These are phyloP conservation scores for Pseudachorutes palmiensis DNA, from an alignment of 1,140 invertebrate species.

Conservation along the genomic window DNA sequence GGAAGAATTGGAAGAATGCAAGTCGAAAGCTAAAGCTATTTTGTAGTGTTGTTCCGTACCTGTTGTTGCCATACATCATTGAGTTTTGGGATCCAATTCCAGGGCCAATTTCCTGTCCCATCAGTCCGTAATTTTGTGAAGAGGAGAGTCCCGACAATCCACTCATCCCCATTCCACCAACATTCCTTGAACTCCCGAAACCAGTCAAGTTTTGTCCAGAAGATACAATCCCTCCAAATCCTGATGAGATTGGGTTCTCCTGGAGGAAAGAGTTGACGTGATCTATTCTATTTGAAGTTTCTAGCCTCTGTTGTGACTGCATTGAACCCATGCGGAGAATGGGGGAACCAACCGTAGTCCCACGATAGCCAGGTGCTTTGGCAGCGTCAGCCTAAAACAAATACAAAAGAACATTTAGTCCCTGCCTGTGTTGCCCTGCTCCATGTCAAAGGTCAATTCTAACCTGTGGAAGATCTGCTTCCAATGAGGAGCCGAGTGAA, in stretches of 20 bases:
- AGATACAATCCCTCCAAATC: too few relatives aligned
- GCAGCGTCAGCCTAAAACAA: conserved; percentile 57
- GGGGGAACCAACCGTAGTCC: conserved; percentile 59
- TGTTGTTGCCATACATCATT: too few relatives aligned
- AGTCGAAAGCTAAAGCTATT: too few relatives aligned
- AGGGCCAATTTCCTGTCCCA: too few relatives aligned
- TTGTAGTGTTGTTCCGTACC: too few relatives aligned
- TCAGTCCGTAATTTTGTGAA: neutral
- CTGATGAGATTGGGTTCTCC: too few relatives aligned
- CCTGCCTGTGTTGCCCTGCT: neutral
- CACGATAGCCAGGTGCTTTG: conserved; percentile 71
- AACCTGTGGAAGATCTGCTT: conserved; percentile 28
- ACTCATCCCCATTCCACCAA: neutral
- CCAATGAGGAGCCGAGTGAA: neutral
- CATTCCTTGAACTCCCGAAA: neutral
- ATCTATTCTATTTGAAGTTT: too few relatives aligned
- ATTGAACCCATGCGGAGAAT: conserved; percentile 20
- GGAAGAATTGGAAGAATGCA: too few relatives aligned
- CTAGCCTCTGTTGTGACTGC: conserved; percentile 36
- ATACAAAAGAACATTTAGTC: conserved; percentile 13
- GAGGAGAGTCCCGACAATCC: neutral
- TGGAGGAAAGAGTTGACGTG: too few relatives aligned
- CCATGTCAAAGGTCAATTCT: neutral
- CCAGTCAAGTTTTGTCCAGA: neutral
- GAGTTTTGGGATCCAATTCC: too few relatives aligned